Evolutionary conservation across 1,140 invertebrate species (phyloP).

Genomic region (Trinorchestia longiramus): DNA sequence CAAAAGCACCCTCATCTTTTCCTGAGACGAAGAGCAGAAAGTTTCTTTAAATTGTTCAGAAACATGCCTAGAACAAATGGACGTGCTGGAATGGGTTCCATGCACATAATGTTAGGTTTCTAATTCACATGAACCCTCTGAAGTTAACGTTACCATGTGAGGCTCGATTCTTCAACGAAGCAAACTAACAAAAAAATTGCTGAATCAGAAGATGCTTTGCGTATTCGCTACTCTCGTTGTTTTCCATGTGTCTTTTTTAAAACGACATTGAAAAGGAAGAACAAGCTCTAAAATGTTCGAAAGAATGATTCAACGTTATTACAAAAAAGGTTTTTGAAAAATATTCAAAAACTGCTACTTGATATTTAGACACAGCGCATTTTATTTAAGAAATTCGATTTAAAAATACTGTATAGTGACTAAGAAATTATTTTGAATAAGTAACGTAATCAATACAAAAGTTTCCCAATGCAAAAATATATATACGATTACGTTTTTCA

Average conservation of each 20-base stretch:
- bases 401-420: neutral
- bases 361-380: neutral
- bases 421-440: neutral
- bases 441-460: neutral
- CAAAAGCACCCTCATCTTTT: neutral
- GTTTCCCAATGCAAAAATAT: neutral
- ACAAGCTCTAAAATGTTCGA: neutral
- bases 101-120: neutral
- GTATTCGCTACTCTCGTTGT: neutral
- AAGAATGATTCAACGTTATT: neutral
- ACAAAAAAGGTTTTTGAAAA: neutral
- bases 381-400: neutral
- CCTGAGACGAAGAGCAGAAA: neutral
- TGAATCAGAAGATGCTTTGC: neutral
- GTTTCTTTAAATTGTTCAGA: neutral
- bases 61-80: neutral
- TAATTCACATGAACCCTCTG: too few relatives aligned
- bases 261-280: neutral
- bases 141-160: neutral
- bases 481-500: too few relatives aligned
- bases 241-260: neutral
- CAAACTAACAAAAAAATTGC: neutral
- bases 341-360: neutral
- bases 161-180: neutral
- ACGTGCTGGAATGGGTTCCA: neutral